Evolutionary conservation across 1,140 invertebrate species (phyloP).

Genomic region (Holcopasites calliopsidis): DNA sequence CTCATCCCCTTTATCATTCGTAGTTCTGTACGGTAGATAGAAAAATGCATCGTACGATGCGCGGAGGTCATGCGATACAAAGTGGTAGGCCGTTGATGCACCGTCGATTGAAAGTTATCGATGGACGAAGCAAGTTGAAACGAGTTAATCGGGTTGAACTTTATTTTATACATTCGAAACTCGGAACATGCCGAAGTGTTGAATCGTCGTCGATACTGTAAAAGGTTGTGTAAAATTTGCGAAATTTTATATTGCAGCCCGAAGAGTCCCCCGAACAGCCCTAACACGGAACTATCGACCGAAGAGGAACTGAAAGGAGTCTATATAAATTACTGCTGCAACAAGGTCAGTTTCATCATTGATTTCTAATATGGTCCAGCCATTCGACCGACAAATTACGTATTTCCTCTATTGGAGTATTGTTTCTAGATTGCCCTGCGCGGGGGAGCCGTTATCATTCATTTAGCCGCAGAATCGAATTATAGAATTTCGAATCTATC

Average conservation of each 20-base stretch:
- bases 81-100: neutral
- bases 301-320: constrained; percentile 89
- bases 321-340: constrained; percentile 88
- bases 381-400: neutral
- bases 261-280: constrained; percentile 94
- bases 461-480: no score
- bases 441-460: neutral
- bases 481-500: no score
- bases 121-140: neutral
- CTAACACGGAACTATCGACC: constrained; percentile 87
- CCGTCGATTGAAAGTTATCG: neutral
- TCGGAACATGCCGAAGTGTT: neutral
- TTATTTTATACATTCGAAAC: neutral
- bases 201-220: neutral
- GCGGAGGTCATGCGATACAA: neutral
- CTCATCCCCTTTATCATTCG: constrained; percentile 15
- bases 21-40: neutral
- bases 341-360: constrained; percentile 79
- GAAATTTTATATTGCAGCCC: constrained; percentile 82
- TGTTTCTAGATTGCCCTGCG: neutral
- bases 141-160: no score
- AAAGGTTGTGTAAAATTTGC: neutral
- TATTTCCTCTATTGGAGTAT: neutral
- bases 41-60: constrained; percentile 5
- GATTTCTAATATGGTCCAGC: constrained; percentile 23